Percentiles rank a stretch among this genome's conserved stretches.
These are phyloP conservation scores for Cephalotes varians DNA, from an alignment of 2,888 invertebrate genomes.

Conservation along the genomic window DNA sequence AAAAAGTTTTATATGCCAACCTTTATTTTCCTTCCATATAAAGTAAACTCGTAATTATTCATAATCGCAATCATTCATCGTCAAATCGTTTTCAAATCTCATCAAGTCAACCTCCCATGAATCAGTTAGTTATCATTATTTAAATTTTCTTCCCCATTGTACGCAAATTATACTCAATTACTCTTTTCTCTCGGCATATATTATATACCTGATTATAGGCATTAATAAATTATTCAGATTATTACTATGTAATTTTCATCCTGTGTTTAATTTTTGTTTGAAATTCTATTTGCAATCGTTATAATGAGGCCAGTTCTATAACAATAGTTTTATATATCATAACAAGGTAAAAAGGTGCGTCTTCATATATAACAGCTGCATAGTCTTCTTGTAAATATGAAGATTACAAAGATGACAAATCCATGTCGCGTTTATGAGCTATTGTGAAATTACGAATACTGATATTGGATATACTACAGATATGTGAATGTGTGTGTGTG, in stretches of 20 bases:
- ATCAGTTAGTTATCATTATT: neutral
- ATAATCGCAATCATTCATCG: constrained; percentile 3
- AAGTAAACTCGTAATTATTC: constrained; percentile 32
- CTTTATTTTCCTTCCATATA: neutral
- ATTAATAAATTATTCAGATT: constrained; percentile 14
- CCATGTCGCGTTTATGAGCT: neutral
- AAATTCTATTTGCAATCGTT: neutral
- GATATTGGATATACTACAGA: neutral
- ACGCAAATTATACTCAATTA: constrained; percentile 8
- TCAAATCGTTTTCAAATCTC: neutral
- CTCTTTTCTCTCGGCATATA: neutral
- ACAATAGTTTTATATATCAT: neutral
- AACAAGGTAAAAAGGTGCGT: neutral
- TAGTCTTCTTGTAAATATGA: neutral
- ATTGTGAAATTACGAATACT: constrained; percentile 3
- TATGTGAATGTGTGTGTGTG: neutral
- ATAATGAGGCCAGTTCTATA: neutral
- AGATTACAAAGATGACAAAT: constrained; percentile 21
- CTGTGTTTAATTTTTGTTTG: neutral
- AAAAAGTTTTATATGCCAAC: neutral
- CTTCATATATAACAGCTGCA: neutral
- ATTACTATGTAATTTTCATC: constrained; percentile 15
- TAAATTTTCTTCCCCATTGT: constrained; percentile 1
- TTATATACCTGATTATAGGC: neutral
- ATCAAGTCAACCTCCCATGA: constrained; percentile 9